Evolutionary conservation across 2,113 vertebrate species (phyloP).

Genomic region (Rhinolophus sinicus): DNA sequence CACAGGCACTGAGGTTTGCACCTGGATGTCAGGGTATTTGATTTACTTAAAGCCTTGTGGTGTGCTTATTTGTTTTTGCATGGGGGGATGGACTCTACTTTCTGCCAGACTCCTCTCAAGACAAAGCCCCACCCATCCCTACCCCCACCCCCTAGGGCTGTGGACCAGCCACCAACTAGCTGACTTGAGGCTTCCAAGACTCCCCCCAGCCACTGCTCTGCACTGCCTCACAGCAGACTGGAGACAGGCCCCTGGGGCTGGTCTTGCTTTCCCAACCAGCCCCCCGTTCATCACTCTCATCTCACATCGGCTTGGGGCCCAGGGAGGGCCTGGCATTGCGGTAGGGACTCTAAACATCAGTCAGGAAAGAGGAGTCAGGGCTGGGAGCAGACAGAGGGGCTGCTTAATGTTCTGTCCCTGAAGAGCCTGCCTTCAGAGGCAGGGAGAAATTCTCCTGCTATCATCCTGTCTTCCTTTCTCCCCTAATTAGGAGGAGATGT

Average conservation of each 20-base stretch:
- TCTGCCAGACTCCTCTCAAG: neutral
- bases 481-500: slow-evolving; percentile 65
- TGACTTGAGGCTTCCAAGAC: slow-evolving; percentile 14
- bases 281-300: neutral
- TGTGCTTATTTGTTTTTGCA: slow-evolving; percentile 29
- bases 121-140: neutral
- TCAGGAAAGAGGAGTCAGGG: neutral
- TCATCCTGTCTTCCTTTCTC: slow-evolving; percentile 51
- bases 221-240: neutral
- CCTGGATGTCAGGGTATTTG: neutral
- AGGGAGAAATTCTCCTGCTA: slow-evolving; percentile 28
- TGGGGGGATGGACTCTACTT: neutral
- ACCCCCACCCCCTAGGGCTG: neutral
- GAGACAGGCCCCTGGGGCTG: neutral
- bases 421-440: slow-evolving; percentile 1
- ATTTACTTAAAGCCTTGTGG: neutral
- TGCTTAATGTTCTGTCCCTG: neutral
- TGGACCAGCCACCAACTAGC: neutral
- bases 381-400: neutral
- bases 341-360: neutral
- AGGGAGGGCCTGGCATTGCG: neutral
- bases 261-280: neutral
- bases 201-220: neutral
- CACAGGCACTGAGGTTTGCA: neutral
- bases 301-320: neutral